Conservation (phyloP, 2,113 vertebrate genomes). For the Mola mola region DNA sequence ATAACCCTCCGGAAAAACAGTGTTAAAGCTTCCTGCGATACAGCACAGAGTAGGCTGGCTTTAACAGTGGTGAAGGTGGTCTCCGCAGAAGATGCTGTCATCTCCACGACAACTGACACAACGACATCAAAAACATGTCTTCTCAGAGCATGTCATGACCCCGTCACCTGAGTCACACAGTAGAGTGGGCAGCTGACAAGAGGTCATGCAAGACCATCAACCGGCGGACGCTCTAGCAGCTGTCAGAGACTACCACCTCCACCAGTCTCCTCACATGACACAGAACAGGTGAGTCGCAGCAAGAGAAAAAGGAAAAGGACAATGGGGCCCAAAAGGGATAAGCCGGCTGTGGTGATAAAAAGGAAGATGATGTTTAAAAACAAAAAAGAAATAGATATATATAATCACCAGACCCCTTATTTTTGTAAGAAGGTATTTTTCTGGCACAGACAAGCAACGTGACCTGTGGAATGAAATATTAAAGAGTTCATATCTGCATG, state of each 20-base stretch:
- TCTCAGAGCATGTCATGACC: slow-evolving; percentile 50
- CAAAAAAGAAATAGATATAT: slow-evolving; percentile 4
- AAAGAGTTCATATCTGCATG: slow-evolving; percentile 68
- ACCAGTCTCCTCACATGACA: slow-evolving; percentile 31
- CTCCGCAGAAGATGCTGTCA: slow-evolving; percentile 16
- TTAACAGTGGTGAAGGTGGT: slow-evolving; percentile 32
- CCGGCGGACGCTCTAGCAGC: slow-evolving; percentile 32
- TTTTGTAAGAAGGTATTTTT: slow-evolving; percentile 43
- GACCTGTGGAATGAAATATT: slow-evolving; percentile 75
- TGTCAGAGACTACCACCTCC: slow-evolving; percentile 52
- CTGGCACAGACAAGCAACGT: slow-evolving; percentile 45
- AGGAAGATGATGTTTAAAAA: not conserved
- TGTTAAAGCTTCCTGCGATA: not conserved
- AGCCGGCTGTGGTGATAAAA: slow-evolving; percentile 8
- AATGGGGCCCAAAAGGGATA: slow-evolving; percentile 1
- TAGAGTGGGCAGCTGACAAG: slow-evolving; percentile 59
- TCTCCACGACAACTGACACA: slow-evolving; percentile 57
- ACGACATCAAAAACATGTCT: slow-evolving; percentile 69
- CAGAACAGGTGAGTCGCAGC: slow-evolving; percentile 16
- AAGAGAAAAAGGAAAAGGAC: slow-evolving; percentile 20
- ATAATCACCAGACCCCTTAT: slow-evolving; percentile 39
- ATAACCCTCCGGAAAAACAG: not conserved
- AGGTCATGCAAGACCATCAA: not conserved
- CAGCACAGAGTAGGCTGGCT: slow-evolving; percentile 14
- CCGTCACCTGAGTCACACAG: slow-evolving; percentile 29